Percentiles rank a stretch among this genome's conserved stretches.
Conservation (phyloP, 2,888 invertebrate genomes). For the Pycnomerus fuliginosus region DNA sequence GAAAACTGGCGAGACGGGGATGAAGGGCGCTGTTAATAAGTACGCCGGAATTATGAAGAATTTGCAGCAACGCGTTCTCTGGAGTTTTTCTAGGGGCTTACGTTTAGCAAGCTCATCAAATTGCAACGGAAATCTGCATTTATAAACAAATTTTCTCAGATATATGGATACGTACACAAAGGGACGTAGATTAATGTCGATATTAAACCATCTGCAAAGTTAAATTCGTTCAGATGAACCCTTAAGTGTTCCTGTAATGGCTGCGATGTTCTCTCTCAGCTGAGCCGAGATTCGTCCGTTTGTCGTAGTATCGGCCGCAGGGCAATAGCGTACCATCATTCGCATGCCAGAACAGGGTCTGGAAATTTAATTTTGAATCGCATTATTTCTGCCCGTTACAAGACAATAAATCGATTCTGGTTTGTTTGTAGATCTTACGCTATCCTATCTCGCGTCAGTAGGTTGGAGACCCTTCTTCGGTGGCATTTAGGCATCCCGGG, state of each 20-base stretch:
- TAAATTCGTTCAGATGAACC: conserved; percentile 16
- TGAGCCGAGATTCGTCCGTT: conserved; percentile 18
- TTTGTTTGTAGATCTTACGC: conserved; percentile 30
- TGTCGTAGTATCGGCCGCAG: conserved; percentile 31
- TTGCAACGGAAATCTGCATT: conserved; percentile 27
- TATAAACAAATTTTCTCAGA: conserved; percentile 22
- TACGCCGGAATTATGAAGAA: conserved; percentile 41
- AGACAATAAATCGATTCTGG: conserved; percentile 47
- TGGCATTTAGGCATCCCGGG: too few species aligned
- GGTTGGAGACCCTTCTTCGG: too few species aligned
- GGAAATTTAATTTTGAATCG: conserved; percentile 49
- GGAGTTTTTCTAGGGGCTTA: conserved; percentile 32
- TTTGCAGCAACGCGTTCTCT: conserved; percentile 35
- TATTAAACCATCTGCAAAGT: conserved; percentile 20
- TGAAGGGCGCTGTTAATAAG: conserved; percentile 36
- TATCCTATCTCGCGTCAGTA: too few species aligned
- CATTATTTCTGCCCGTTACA: conserved; percentile 48
- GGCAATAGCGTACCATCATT: conserved; percentile 39
- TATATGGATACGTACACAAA: conserved; percentile 18
- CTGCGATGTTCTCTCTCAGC: conserved; percentile 14
- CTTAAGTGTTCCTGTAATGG: conserved; percentile 16
- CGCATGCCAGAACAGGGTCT: conserved; percentile 44
- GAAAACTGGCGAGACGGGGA: conserved; percentile 18
- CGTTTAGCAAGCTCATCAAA: conserved; percentile 31
- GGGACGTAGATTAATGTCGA: conserved; percentile 18